Conservation (phyloP, 1,140 invertebrate genomes). For the Thaumatotibia leucotreta region DNA sequence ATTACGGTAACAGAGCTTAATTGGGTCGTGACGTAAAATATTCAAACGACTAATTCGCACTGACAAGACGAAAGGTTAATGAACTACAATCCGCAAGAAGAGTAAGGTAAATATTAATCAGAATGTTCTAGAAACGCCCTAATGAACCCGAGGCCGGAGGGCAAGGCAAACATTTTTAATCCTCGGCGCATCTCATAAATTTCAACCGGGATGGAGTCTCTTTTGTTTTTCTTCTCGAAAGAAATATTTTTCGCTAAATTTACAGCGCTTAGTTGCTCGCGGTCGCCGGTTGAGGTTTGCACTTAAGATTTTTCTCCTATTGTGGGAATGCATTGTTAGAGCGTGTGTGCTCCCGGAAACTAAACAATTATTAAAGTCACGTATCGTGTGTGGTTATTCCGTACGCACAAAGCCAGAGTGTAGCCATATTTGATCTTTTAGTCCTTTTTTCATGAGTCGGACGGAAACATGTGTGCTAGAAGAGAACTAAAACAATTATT, state of each 20-base stretch:
- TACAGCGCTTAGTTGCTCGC: conserved; percentile 45
- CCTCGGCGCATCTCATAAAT: conserved; percentile 68
- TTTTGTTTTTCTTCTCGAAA: conserved; percentile 62
- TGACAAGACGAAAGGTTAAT: conserved; percentile 45
- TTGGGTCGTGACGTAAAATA: conserved; percentile 20
- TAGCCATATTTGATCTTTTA: background rate
- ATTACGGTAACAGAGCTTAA: background rate
- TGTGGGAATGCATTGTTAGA: background rate
- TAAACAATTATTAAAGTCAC: background rate
- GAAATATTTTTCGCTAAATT: conserved; percentile 61
- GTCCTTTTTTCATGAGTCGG: background rate
- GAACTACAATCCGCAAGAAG: conserved; percentile 55
- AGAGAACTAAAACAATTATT: background rate
- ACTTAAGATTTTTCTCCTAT: background rate
- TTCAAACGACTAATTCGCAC: conserved; percentile 18
- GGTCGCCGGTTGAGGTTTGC: conserved; percentile 18
- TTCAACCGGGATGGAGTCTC: conserved; percentile 54
- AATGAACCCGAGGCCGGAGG: conserved; percentile 62
- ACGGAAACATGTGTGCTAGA: background rate
- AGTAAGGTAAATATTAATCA: conserved; percentile 71
- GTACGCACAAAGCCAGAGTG: background rate
- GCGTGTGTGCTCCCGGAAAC: background rate
- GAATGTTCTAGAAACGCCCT: conserved; percentile 56
- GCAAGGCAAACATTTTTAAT: conserved; percentile 71
- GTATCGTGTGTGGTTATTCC: background rate